phyloP scores from a whole-genome alignment of 2,888 invertebrate species.

The Adineta ricciae region DNA sequence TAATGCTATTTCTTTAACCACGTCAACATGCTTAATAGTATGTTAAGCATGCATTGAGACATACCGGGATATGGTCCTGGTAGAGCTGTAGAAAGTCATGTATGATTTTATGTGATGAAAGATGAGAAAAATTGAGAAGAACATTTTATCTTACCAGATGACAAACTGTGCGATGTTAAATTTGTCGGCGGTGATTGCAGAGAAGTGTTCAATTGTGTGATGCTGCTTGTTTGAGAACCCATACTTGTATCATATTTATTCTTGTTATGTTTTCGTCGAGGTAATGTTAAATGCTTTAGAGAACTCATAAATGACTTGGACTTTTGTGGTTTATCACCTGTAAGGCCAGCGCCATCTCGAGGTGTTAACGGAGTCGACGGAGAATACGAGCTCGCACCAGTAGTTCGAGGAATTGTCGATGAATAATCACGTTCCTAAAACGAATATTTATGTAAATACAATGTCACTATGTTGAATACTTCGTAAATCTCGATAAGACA shows the following conservation, averaged over 20 bases:
- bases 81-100: neutral
- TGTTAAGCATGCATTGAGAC: neutral
- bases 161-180: neutral
- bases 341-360: neutral
- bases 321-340: neutral
- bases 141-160: neutral
- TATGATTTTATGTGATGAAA: no score
- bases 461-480: no score
- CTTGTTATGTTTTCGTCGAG: neutral
- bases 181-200: neutral
- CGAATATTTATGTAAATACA: no score
- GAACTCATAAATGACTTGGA: slow-evolving; percentile 11
- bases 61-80: neutral
- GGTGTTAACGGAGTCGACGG: neutral
- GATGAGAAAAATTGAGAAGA: no score
- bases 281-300: slow-evolving; percentile 10
- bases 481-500: no score
- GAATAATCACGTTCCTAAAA: neutral
- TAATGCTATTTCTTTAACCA: no score
- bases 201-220: neutral
- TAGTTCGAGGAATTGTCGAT: neutral
- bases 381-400: neutral
- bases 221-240: neutral
- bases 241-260: neutral
- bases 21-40: neutral